phyloP scores from a whole-genome alignment of 92 coral and sea anemone species.

The Zoanthus solanderi region DNA sequence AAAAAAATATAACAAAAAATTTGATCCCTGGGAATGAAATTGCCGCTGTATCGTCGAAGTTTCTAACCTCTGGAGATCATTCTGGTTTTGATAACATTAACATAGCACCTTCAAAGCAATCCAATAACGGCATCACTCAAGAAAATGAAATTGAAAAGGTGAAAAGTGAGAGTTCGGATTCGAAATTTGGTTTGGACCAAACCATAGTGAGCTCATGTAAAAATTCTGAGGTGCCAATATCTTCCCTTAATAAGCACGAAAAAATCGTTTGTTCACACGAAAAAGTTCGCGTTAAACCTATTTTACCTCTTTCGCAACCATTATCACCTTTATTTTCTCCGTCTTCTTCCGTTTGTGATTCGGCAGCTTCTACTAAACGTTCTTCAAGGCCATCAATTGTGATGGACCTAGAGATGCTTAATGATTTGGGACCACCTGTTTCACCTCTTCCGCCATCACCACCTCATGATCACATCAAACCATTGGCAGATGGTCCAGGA shows the following conservation, averaged over 20 bases:
- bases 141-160: background rate
- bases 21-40: background rate
- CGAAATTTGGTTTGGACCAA: background rate
- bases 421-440: conserved; percentile 25
- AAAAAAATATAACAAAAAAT: background rate
- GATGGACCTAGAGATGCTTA: conserved; percentile 6
- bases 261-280: background rate
- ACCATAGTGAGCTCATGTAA: background rate
- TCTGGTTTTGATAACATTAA: background rate
- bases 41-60: background rate
- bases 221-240: background rate
- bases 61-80: background rate
- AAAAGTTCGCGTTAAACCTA: background rate
- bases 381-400: conserved; percentile 12
- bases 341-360: background rate
- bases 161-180: background rate
- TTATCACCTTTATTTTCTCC: background rate
- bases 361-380: background rate
- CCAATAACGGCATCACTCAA: background rate
- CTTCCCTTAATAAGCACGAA: background rate
- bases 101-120: background rate
- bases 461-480: conserved; percentile 5
- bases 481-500: too few species aligned
- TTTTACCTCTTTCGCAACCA: background rate
- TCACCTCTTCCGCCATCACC: conserved; percentile 51